phyloP scores from a whole-genome alignment of 1,140 invertebrate species.

The Anadara kagoshimensis region DNA sequence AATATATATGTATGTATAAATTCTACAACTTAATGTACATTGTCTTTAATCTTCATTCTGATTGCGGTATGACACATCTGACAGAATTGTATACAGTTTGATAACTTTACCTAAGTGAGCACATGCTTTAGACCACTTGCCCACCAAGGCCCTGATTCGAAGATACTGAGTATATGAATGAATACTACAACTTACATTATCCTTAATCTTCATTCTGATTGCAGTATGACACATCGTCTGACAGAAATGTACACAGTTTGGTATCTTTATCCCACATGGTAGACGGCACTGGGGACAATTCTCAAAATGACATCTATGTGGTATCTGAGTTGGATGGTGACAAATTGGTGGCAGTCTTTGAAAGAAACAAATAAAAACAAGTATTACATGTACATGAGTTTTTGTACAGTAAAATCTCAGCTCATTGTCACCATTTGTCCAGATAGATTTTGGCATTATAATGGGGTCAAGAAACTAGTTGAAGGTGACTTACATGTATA shows the following conservation, averaged over 20 bases:
- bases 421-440: too few relatives aligned
- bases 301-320: conserved; percentile 91
- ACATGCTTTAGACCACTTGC: too few relatives aligned
- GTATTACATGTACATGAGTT: too few relatives aligned
- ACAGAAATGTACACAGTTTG: conserved; percentile 86
- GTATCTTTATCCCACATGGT: conserved; percentile 79
- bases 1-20: too few relatives aligned
- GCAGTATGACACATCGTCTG: conserved; percentile 85
- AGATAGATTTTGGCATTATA: too few relatives aligned
- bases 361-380: conserved; percentile 23
- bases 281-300: conserved; percentile 88
- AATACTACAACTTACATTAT: conserved; percentile 67
- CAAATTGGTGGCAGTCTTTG: conserved; percentile 83
- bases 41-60: conserved; percentile 77
- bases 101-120: conserved; percentile 76
- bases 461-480: too few relatives aligned
- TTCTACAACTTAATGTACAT: conserved; percentile 65
- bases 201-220: conserved; percentile 80
- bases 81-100: conserved; percentile 86
- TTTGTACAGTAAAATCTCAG: too few relatives aligned
- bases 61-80: conserved; percentile 88
- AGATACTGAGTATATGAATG: too few relatives aligned
- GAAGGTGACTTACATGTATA: too few relatives aligned
- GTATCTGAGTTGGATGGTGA: conserved; percentile 82
- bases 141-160: too few relatives aligned